Evolutionary conservation across 2,113 vertebrate species (phyloP).

Genomic region (Eleginops maclovinus): DNA sequence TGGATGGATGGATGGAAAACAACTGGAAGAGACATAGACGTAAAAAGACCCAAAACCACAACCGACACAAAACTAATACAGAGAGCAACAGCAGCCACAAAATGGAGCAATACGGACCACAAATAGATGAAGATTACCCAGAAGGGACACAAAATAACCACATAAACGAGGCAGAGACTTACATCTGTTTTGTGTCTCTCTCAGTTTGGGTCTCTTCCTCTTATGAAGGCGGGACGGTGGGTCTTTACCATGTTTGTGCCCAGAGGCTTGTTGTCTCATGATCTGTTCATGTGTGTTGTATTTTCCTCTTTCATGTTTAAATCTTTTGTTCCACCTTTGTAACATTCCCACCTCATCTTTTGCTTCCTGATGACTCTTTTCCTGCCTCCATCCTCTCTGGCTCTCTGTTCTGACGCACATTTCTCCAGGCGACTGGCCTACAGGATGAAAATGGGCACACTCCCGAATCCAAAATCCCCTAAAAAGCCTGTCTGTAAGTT

Average conservation of each 20-base stretch:
- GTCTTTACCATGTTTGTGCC: not conserved
- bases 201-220: not conserved
- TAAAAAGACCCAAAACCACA: not conserved
- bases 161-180: not conserved
- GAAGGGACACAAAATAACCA: not conserved
- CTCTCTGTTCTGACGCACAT: constrained; percentile 46
- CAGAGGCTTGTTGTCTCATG: not conserved
- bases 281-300: constrained; percentile 1
- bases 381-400: constrained; percentile 39
- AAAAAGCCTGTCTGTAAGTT: constrained; percentile 92
- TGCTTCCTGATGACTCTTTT: constrained; percentile 26
- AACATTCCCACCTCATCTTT: constrained; percentile 7
- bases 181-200: not conserved
- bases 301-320: constrained; percentile 21
- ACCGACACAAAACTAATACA: not conserved
- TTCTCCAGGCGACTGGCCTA: constrained; percentile 89
- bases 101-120: not conserved
- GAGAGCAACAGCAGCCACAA: not conserved
- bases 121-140: not conserved
- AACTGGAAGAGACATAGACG: not conserved
- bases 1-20: too few species aligned
- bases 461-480: constrained; percentile 88
- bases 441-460: constrained; percentile 88
- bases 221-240: not conserved
- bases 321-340: constrained; percentile 10